Base-by-base conservation (phyloP, 2,113 vertebrate genomes). In the Chaetops frenatus region DNA sequence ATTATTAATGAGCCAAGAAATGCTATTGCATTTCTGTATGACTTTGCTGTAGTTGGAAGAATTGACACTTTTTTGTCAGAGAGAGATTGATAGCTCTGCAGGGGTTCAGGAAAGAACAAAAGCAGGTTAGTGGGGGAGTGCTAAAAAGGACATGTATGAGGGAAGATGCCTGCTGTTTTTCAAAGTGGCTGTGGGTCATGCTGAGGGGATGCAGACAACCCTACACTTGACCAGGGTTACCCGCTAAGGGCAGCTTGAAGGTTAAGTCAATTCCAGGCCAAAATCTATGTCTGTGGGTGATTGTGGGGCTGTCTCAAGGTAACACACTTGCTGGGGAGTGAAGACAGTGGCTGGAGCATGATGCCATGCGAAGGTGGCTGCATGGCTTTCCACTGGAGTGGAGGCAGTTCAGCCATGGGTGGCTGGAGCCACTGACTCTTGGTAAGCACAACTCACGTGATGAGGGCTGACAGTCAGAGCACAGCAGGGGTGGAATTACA, bases 1-100 rank as follows among this genome's bases (percentile, higher is more conserved):
- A 70, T 93, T 88, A 78, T 58, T 94, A 88, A 81, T 62, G 31
- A 91, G 47, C 44, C 51, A 48, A 85, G 70, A 88, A 82, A 81
- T 27, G 29, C 60, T 53, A 38, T 77, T 94, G 45, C 60, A 45
- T 94, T 88, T 92, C 54, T 90, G 23, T 58, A 42, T 2, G 4
- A 64, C 62, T 90, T 62, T 31, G 40, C 64, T 92, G 2, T 85
- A 90, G 72, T 48, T 78, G 69, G 79, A 78, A 90, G 92, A 89
- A 88, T n/a, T 78, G 86, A 72, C 74, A 48, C 50, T 62, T 85
- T 85, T 69, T 71, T 94, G 67, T 86, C 73, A 86, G 70, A 57
- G 48, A 29, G 50, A 86, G 86, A 76, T 88, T 86, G 85, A 92
- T 81, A 82, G 78, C 73, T 72, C 74, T 86, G 54, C 81, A 84